Conservation (phyloP, 2,113 vertebrate genomes). For the Charina bottae region DNA sequence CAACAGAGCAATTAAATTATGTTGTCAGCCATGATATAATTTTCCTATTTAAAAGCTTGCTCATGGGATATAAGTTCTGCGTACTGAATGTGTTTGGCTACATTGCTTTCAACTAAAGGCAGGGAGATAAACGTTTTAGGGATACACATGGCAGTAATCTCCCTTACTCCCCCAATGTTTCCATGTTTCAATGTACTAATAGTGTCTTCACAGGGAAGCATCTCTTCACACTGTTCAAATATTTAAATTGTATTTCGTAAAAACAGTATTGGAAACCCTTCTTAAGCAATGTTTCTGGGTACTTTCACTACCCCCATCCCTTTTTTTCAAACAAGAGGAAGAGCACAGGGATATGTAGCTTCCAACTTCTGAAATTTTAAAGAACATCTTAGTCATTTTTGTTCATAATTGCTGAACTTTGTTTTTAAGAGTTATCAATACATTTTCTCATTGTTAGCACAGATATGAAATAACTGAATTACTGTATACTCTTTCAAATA, state of each 20-base stretch:
- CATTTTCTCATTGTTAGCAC: background rate
- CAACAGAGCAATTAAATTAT: conserved; percentile 90
- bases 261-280: background rate
- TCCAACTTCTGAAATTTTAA: background rate
- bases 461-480: background rate
- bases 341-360: background rate
- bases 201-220: background rate
- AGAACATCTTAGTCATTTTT: background rate
- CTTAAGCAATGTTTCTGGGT: background rate
- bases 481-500: too few relatives aligned
- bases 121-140: background rate
- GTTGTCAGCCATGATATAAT: conserved; percentile 89
- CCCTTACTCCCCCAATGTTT: background rate
- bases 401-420: background rate
- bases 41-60: conserved; percentile 81
- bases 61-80: conserved; percentile 79
- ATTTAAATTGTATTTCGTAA: background rate
- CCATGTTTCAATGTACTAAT: background rate
- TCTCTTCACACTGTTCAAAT: background rate
- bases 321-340: background rate
- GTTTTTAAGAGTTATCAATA: background rate
- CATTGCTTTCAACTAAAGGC: conserved; percentile 16
- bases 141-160: background rate
- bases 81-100: conserved; percentile 60
- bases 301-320: too few relatives aligned